phyloP scores from a whole-genome alignment of 1,140 invertebrate species.

The Arion vulgaris region DNA sequence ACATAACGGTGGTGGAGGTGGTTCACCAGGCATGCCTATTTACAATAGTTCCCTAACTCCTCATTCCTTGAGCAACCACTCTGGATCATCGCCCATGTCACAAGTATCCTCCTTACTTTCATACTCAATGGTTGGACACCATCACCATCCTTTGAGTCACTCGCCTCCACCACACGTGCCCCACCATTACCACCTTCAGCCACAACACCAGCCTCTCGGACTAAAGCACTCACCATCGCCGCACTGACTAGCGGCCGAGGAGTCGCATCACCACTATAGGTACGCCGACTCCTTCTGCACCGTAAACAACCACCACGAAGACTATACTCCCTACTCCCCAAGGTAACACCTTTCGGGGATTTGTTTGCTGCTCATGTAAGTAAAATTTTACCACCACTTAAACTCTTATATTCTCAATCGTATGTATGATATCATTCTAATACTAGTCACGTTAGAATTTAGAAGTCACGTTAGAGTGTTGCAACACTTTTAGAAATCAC shows the following conservation, averaged over 20 bases:
- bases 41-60: slow-evolving; percentile 39
- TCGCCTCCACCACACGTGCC: slow-evolving; percentile 36
- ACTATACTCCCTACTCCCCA: slow-evolving; percentile 22
- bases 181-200: slow-evolving; percentile 48
- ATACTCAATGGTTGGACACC: slow-evolving; percentile 37
- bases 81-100: slow-evolving; percentile 33
- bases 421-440: too few relatives aligned
- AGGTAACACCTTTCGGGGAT: neutral
- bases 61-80: slow-evolving; percentile 39
- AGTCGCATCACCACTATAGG: slow-evolving; percentile 19
- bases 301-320: neutral
- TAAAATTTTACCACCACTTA: neutral
- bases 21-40: slow-evolving; percentile 52
- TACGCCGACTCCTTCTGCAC: slow-evolving; percentile 19
- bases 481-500: too few relatives aligned
- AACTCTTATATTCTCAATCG: neutral
- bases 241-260: slow-evolving; percentile 41
- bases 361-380: neutral
- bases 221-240: slow-evolving; percentile 35
- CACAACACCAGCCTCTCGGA: slow-evolving; percentile 44
- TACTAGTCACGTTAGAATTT: too few relatives aligned
- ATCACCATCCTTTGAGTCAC: slow-evolving; percentile 18
- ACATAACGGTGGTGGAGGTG: slow-evolving; percentile 40
- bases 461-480: too few relatives aligned
- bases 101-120: slow-evolving; percentile 38